Conservation (phyloP, 2,888 invertebrate genomes). For the Oithona nana region DNA sequence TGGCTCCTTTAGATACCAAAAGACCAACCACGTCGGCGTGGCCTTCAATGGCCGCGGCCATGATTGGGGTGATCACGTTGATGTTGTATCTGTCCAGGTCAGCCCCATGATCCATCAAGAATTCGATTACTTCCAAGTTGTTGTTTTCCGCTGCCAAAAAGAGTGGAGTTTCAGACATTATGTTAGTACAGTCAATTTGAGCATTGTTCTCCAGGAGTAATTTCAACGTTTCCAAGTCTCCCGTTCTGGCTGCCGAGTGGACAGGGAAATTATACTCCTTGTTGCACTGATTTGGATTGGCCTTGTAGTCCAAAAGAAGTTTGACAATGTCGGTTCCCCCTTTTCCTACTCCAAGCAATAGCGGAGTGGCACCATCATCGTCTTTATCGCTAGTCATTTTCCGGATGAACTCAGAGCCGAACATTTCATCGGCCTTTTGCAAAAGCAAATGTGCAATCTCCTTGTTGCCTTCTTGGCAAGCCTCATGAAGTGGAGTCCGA, state of each 20-base stretch:
- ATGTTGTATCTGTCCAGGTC: not conserved
- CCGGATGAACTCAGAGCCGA: not conserved
- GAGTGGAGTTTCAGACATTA: not conserved
- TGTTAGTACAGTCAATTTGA: not conserved
- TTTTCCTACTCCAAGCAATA: conserved; percentile 30
- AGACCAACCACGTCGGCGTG: conserved; percentile 32
- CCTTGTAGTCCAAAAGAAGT: not conserved
- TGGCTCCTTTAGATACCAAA: not conserved
- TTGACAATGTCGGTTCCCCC: conserved; percentile 26
- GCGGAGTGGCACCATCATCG: conserved; percentile 28
- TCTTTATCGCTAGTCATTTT: conserved; percentile 29
- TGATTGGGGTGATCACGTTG: not conserved
- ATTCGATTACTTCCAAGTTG: conserved; percentile 10
- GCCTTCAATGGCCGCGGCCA: conserved; percentile 26
- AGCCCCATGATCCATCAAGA: not conserved
- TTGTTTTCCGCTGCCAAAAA: conserved; percentile 1
- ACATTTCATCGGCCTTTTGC: conserved; percentile 8
- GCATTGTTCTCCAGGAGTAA: not conserved
- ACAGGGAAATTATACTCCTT: not conserved
- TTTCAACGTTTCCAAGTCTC: conserved; percentile 2
- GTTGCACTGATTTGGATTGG: not conserved
- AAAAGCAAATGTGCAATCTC: conserved; percentile 3
- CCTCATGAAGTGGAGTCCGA: conserved; percentile 28
- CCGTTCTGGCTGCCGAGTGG: conserved; percentile 11
- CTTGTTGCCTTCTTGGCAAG: conserved; percentile 23